Percentiles rank a stretch among this genome's conserved stretches.
These are phyloP conservation scores for Bufotes viridis DNA, from an alignment of 2,797 vertebrate species.

Conservation along the genomic window DNA sequence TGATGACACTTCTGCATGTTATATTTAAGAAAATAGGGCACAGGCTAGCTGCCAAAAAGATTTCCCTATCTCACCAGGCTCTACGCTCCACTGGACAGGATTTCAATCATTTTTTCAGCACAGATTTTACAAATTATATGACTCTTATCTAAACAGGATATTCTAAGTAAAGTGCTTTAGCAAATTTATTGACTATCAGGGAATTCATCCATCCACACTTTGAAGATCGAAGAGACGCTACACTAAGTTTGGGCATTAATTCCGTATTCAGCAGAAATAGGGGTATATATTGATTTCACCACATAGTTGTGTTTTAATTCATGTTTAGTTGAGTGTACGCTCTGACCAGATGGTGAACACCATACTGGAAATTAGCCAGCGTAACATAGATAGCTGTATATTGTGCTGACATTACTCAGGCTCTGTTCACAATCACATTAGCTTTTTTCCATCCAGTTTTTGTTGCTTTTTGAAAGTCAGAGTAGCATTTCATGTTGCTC, in stretches of 20 bases:
- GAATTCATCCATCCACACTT: not conserved
- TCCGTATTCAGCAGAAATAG: slow-evolving; percentile 5
- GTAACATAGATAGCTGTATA: not conserved
- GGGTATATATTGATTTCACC: not conserved
- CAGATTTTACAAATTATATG: not conserved
- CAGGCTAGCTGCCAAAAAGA: not conserved
- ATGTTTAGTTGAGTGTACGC: not conserved
- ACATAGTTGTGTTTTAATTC: not conserved
- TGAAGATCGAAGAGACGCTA: not conserved
- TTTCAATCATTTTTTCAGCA: slow-evolving; percentile 3
- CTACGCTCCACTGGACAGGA: not conserved
- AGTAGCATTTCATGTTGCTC: not conserved
- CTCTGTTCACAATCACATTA: not conserved
- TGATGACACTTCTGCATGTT: not conserved
- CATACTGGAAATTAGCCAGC: not conserved
- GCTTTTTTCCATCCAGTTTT: not conserved
- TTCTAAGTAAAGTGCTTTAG: not conserved
- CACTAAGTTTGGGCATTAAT: not conserved
- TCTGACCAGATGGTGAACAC: not conserved
- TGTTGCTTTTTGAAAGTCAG: not conserved
- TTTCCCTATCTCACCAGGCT: not conserved
- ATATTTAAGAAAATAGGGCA: not conserved
- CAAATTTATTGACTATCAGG: not conserved
- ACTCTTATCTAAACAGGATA: not conserved
- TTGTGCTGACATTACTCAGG: not conserved